Conservation (phyloP, 92 coral and sea anemone genomes). For the Chrysogorgia sp. region DNA sequence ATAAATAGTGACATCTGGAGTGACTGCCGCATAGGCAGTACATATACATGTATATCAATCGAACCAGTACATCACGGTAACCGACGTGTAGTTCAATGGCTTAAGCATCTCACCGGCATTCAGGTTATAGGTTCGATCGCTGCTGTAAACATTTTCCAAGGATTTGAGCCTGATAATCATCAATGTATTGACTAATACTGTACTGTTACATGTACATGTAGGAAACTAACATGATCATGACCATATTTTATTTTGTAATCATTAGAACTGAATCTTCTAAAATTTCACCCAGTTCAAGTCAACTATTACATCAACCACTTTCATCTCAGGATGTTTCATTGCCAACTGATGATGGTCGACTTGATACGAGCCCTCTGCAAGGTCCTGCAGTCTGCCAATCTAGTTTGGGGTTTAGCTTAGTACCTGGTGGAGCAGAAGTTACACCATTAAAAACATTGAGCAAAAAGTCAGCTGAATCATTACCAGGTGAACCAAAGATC, state of each 20-base stretch:
- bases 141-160: no score
- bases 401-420: background rate
- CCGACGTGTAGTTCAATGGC: no score
- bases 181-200: no score
- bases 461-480: background rate
- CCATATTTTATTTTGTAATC: background rate
- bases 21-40: no score
- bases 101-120: no score
- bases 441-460: background rate
- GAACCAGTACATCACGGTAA: no score
- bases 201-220: no score
- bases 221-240: background rate
- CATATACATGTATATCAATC: no score
- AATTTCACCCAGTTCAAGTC: background rate
- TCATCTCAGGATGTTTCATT: constrained; percentile 1
- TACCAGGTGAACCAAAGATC: background rate
- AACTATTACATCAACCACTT: constrained; percentile 26
- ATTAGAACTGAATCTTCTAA: background rate
- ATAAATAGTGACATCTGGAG: no score
- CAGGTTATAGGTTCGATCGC: no score
- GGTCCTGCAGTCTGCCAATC: background rate
- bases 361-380: background rate
- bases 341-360: constrained; percentile 1
- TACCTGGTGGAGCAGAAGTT: background rate
- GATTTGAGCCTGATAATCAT: no score